phyloP scores from a whole-genome alignment of 2,113 vertebrate genomes.

The Oryctolagus cuniculus region DNA sequence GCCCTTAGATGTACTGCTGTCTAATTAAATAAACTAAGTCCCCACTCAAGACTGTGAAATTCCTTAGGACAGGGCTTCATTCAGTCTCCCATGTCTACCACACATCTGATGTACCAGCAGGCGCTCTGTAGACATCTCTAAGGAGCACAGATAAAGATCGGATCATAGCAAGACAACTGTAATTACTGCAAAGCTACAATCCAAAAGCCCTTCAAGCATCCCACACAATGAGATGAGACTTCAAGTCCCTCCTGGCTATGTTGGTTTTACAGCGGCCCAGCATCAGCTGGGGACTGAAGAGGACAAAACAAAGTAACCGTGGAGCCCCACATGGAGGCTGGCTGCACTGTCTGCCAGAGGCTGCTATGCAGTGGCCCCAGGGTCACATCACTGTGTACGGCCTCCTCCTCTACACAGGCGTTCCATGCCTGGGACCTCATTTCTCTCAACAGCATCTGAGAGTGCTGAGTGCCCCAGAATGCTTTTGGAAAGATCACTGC shows the following conservation, averaged over 20 bases:
- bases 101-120: not conserved
- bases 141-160: not conserved
- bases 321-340: not conserved
- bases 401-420: not conserved
- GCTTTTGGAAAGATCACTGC: constrained; percentile 25
- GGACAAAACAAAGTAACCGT: not conserved
- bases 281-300: not conserved
- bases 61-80: not conserved
- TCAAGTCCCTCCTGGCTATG: not conserved
- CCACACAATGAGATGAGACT: not conserved
- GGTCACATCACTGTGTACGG: not conserved
- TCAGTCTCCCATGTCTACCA: not conserved
- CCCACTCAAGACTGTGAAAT: not conserved
- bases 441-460: not conserved
- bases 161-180: not conserved
- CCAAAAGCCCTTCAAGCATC: not conserved
- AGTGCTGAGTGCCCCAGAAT: not conserved
- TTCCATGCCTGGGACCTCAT: constrained; percentile 13
- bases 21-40: not conserved
- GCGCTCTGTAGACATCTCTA: not conserved
- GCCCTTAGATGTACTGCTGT: not conserved
- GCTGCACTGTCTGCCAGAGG: not conserved
- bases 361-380: not conserved
- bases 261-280: not conserved
- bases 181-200: not conserved